phyloP scores from a whole-genome alignment of 1,140 invertebrate genomes.

The Bombus huntii region DNA sequence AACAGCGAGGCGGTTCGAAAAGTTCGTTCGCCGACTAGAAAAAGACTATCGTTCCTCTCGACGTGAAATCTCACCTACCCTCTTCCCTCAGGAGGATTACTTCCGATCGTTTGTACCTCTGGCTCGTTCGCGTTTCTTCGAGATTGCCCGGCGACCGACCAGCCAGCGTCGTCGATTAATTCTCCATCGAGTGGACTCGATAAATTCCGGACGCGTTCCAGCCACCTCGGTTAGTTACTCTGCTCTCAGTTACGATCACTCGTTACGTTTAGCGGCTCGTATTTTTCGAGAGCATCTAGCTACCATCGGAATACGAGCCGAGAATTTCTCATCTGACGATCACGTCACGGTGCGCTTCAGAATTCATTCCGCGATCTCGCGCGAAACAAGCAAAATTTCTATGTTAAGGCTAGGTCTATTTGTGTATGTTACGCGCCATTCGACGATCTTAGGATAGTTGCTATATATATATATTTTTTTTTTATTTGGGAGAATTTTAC shows the following conservation, averaged over 20 bases:
- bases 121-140: conserved; percentile 28
- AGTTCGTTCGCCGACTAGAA: neutral
- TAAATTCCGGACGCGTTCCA: conserved; percentile 42
- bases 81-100: conserved; percentile 36
- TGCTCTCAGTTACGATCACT: neutral
- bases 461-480: too few species aligned
- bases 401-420: too few species aligned
- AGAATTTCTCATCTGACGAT: neutral
- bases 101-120: conserved; percentile 50
- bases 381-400: too few species aligned
- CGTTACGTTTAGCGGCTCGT: conserved; percentile 24
- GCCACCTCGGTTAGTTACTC: conserved; percentile 30
- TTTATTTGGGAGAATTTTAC: too few species aligned
- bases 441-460: too few species aligned
- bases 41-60: neutral
- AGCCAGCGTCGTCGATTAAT: conserved; percentile 32
- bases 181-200: conserved; percentile 30
- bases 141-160: conserved; percentile 13
- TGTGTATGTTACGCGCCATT: too few species aligned
- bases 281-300: neutral
- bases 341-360: neutral
- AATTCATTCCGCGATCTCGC: too few species aligned
- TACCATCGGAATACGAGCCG: neutral
- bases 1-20: conserved; percentile 28
- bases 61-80: conserved; percentile 23